phyloP scores from a whole-genome alignment of 2,113 vertebrate species.

The Regulus satrapa region DNA sequence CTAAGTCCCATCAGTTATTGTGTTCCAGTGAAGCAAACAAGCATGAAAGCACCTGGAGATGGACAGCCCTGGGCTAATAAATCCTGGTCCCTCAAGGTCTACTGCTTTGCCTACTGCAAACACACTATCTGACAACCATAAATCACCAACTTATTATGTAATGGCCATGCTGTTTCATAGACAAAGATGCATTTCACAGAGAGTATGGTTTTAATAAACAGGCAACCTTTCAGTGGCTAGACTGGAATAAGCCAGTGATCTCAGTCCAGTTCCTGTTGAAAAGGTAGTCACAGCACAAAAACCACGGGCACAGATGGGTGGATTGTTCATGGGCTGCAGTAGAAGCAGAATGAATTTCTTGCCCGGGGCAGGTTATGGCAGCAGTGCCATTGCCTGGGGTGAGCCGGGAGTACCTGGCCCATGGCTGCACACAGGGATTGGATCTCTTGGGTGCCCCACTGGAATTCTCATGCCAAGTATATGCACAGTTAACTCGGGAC shows the following conservation, averaged over 20 bases:
- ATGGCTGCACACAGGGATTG: background rate
- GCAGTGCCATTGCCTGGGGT: background rate
- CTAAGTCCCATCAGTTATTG: background rate
- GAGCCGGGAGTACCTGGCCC: background rate
- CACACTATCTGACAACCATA: background rate
- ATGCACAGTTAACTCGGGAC: background rate
- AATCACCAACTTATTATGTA: constrained; percentile 20
- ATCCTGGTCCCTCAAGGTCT: background rate
- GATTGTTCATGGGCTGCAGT: background rate
- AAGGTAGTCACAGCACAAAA: constrained; percentile 18
- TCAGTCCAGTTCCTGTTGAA: constrained; percentile 40
- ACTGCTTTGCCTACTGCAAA: background rate
- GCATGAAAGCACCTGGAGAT: constrained; percentile 14
- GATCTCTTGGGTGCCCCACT: background rate
- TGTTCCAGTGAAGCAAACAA: background rate
- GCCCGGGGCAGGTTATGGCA: background rate
- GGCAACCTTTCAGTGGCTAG: constrained; percentile 32
- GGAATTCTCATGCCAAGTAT: background rate
- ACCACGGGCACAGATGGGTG: background rate
- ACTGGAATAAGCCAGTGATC: constrained; percentile 37
- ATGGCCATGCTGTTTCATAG: background rate
- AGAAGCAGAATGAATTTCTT: background rate
- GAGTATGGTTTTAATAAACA: constrained; percentile 55
- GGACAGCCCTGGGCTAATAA: background rate
- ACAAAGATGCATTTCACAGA: constrained; percentile 59